Evolutionary conservation across 2,888 invertebrate species (phyloP).

Genomic region (Perizoma affinitatum): DNA sequence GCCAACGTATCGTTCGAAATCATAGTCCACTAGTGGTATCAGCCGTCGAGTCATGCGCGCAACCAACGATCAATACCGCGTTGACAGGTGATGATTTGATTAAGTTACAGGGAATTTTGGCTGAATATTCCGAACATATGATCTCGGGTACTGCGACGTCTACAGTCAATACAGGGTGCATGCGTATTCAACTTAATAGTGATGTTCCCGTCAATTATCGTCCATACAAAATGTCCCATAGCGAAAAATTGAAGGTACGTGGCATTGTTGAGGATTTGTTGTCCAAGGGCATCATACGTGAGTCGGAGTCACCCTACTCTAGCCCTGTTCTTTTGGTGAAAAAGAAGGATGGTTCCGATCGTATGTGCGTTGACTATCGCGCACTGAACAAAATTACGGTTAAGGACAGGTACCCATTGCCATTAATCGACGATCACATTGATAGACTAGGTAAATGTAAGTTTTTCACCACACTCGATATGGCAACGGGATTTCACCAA

Average conservation of each 20-base stretch:
- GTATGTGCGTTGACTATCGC: constrained; percentile 39
- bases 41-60: neutral
- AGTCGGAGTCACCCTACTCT: constrained; percentile 30
- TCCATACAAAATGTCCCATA: constrained; percentile 38
- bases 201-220: constrained; percentile 28
- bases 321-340: constrained; percentile 33
- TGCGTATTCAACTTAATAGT: constrained; percentile 9
- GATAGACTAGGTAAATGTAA: constrained; percentile 32
- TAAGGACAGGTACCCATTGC: constrained; percentile 38
- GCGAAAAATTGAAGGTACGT: constrained; percentile 39
- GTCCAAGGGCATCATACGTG: constrained; percentile 35
- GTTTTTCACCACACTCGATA: constrained; percentile 36
- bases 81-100: constrained; percentile 6
- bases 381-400: constrained; percentile 36
- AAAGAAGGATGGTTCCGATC: constrained; percentile 37
- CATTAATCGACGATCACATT: constrained; percentile 36
- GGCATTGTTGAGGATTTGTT: constrained; percentile 37
- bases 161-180: constrained; percentile 18
- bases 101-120: neutral
- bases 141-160: constrained; percentile 16
- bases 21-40: neutral
- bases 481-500: constrained; percentile 37
- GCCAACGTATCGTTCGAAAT: constrained; percentile 8
- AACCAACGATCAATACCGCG: constrained; percentile 4
- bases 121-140: constrained; percentile 11